Conservation (phyloP, 2,888 invertebrate genomes). For the Ariolimax columbianus region DNA sequence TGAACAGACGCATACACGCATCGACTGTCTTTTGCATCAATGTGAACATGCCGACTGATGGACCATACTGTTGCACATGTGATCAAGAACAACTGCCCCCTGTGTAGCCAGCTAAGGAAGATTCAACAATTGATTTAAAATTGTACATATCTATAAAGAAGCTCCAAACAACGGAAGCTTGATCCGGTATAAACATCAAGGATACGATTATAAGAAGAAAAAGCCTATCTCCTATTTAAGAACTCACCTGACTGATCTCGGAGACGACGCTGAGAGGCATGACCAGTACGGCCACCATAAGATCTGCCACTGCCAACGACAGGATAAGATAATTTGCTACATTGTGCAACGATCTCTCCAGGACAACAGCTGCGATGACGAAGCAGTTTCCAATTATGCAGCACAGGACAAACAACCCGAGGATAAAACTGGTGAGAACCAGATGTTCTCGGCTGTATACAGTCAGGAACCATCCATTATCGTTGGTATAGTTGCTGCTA, state of each 20-base stretch:
- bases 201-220: no score
- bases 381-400: slow-evolving; percentile 98
- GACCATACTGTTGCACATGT: no score
- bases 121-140: no score
- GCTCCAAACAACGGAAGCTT: no score
- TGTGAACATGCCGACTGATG: no score
- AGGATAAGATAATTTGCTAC: slow-evolving; percentile 98
- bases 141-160: no score
- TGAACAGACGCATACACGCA: no score
- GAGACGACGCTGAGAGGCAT: slow-evolving; percentile 80
- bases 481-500: background rate
- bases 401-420: slow-evolving; percentile 92
- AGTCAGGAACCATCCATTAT: slow-evolving; percentile 29
- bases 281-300: slow-evolving; percentile 95
- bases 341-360: slow-evolving; percentile 94
- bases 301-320: slow-evolving; percentile 96
- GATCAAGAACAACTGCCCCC: no score
- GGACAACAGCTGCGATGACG: slow-evolving; percentile 96
- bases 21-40: no score
- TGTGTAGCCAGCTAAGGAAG: no score
- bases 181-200: no score
- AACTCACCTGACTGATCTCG: slow-evolving; percentile 75
- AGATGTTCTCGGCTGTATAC: slow-evolving; percentile 53
- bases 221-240: no score
- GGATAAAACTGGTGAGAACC: slow-evolving; percentile 64